Percentiles rank a stretch among this genome's conserved stretches.
These are phyloP conservation scores for Papilio elwesi DNA, from an alignment of 2,888 invertebrate genomes.

Conservation along the genomic window DNA sequence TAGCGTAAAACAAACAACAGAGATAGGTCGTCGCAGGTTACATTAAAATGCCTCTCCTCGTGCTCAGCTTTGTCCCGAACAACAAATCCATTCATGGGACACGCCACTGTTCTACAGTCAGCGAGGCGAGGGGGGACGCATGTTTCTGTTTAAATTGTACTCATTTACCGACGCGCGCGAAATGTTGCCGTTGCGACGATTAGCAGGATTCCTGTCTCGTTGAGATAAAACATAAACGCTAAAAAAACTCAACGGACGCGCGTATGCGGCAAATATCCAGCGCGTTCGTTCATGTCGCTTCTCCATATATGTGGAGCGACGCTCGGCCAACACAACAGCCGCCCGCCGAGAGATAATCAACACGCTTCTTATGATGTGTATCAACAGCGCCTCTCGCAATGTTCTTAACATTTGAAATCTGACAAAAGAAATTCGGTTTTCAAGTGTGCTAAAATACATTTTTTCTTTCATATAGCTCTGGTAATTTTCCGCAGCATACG, in stretches of 20 bases:
- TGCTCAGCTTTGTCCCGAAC: constrained; percentile 33
- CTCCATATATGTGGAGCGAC: constrained; percentile 62
- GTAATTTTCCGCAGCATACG: too few species aligned
- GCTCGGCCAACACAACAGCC: constrained; percentile 53
- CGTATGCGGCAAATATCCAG: constrained; percentile 48
- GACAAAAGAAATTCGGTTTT: not conserved
- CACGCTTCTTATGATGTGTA: constrained; percentile 47
- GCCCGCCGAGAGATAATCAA: constrained; percentile 61
- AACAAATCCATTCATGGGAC: constrained; percentile 48
- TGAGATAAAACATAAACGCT: constrained; percentile 72
- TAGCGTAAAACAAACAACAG: constrained; percentile 15
- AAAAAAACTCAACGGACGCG: constrained; percentile 75
- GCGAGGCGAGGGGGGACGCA: constrained; percentile 55
- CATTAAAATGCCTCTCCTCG: constrained; percentile 27
- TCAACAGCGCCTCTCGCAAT: constrained; percentile 46
- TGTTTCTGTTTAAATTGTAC: constrained; percentile 74
- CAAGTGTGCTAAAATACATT: too few species aligned
- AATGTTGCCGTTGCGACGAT: constrained; percentile 76
- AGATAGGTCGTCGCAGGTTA: constrained; percentile 25
- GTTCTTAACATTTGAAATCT: constrained; percentile 15
- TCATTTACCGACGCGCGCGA: constrained; percentile 76
- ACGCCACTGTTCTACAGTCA: constrained; percentile 48
- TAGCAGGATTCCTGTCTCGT: constrained; percentile 78
- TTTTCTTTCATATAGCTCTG: too few species aligned
- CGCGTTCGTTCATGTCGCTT: constrained; percentile 62